Percentiles rank a stretch among this genome's conserved stretches.
Conservation (phyloP, 2,888 invertebrate species). For the Drosophila antonietae region DNA sequence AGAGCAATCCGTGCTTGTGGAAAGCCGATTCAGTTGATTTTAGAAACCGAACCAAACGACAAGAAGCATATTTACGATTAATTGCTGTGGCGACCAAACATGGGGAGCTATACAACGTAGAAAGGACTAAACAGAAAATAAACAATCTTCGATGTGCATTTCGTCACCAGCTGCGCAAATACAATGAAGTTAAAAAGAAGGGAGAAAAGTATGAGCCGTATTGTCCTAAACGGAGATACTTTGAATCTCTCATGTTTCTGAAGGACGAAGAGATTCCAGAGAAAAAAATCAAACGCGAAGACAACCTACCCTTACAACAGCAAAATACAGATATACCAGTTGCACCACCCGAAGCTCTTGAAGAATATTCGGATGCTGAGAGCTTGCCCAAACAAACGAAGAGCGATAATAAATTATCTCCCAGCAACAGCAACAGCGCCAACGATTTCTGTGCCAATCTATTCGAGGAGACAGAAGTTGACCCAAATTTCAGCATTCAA, state of each 20-base stretch:
- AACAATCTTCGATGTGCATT: conserved; percentile 84
- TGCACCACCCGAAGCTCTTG: conserved; percentile 53
- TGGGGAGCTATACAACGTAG: conserved; percentile 84
- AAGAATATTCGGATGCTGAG: conserved; percentile 70
- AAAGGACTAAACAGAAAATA: conserved; percentile 84
- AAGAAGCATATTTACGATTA: conserved; percentile 83
- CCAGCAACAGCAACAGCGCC: conserved; percentile 64
- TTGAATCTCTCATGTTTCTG: conserved; percentile 84
- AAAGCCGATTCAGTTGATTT: conserved; percentile 83
- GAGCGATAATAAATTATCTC: conserved; percentile 70
- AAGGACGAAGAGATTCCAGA: conserved; percentile 82
- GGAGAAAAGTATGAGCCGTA: conserved; percentile 83
- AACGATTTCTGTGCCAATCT: conserved; percentile 69
- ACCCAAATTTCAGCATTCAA: conserved; percentile 68
- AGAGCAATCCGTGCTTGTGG: conserved; percentile 84
- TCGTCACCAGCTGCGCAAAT: conserved; percentile 83
- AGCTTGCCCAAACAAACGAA: conserved; percentile 66
- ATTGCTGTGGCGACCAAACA: conserved; percentile 84
- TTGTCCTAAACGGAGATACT: conserved; percentile 83
- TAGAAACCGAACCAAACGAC: conserved; percentile 82
- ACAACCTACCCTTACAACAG: conserved; percentile 35
- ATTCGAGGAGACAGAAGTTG: conserved; percentile 63
- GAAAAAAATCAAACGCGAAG: conserved; percentile 66
- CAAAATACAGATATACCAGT: conserved; percentile 48
- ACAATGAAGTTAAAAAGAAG: conserved; percentile 83